Percentiles rank a stretch among this genome's conserved stretches.
Conservation (phyloP, 2,113 vertebrate species). For the Plotosus lineatus region DNA sequence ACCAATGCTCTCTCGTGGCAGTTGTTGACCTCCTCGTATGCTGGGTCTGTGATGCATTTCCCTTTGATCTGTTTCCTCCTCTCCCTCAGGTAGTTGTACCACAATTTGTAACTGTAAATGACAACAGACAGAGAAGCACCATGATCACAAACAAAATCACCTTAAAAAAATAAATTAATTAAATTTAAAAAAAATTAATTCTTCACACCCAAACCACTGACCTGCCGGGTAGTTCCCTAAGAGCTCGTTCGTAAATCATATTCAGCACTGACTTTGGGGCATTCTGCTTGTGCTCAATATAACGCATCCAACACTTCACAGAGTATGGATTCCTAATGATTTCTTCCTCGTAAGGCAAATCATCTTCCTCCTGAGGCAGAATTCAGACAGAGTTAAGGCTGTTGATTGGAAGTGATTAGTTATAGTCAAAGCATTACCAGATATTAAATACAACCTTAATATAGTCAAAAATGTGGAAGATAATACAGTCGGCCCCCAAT, state of each 20-base stretch:
- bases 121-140: neutral
- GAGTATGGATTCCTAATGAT: slow-evolving; percentile 92
- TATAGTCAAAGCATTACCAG: no score
- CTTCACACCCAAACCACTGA: slow-evolving; percentile 51
- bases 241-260: slow-evolving; percentile 86
- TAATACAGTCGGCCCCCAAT: no score
- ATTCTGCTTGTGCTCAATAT: slow-evolving; percentile 87
- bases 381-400: neutral
- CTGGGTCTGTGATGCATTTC: slow-evolving; percentile 80
- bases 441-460: no score
- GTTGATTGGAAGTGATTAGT: no score
- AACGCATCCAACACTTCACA: slow-evolving; percentile 91
- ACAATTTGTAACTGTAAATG: slow-evolving; percentile 84
- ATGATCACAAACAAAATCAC: no score
- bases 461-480: no score
- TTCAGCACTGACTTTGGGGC: slow-evolving; percentile 78
- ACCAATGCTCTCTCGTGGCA: slow-evolving; percentile 90
- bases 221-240: slow-evolving; percentile 90
- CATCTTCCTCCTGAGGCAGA: slow-evolving; percentile 82
- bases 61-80: slow-evolving; percentile 88
- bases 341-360: slow-evolving; percentile 91
- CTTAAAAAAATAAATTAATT: neutral
- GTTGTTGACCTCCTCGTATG: slow-evolving; percentile 86
- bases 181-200: neutral
- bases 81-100: slow-evolving; percentile 91